Conservation (phyloP, 2,797 vertebrate genomes). For the Lagodon rhomboides region DNA sequence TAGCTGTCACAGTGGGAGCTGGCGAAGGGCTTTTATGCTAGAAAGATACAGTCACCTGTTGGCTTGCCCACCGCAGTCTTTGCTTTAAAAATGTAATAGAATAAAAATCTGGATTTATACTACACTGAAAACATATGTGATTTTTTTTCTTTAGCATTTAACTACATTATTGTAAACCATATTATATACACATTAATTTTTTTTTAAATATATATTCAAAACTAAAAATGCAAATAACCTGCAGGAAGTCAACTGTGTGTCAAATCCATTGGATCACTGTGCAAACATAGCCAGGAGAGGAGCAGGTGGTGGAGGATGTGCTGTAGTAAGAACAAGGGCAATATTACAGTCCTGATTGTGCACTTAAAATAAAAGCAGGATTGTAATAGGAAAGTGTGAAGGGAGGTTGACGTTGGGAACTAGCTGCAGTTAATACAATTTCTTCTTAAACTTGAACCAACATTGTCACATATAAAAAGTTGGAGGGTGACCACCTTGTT, state of each 20-base stretch:
- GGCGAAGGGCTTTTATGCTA: neutral
- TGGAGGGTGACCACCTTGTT: neutral
- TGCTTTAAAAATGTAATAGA: neutral
- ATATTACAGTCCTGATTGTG: neutral
- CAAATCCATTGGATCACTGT: conserved; percentile 20
- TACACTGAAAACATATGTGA: neutral
- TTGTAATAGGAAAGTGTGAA: neutral
- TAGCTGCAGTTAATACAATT: neutral
- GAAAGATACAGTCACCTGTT: neutral
- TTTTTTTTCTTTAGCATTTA: neutral
- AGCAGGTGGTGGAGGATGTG: conserved; percentile 41
- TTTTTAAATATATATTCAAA: conserved; percentile 10
- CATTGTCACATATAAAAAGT: neutral
- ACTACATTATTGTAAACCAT: neutral
- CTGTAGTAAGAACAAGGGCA: conserved; percentile 7
- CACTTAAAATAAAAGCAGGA: neutral
- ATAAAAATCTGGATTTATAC: neutral
- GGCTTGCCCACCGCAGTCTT: neutral
- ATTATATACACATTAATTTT: neutral
- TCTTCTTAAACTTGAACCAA: neutral
- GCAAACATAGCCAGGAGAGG: conserved; percentile 38
- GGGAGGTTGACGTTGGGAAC: neutral
- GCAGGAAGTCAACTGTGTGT: conserved; percentile 1
- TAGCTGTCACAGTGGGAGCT: neutral
- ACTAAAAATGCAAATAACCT: neutral